A percentile compares a stretch with the other conserved stretches of the same genome.
phyloP scores from a whole-genome alignment of 2,888 invertebrate species.

The Drosophila nigricruria region DNA sequence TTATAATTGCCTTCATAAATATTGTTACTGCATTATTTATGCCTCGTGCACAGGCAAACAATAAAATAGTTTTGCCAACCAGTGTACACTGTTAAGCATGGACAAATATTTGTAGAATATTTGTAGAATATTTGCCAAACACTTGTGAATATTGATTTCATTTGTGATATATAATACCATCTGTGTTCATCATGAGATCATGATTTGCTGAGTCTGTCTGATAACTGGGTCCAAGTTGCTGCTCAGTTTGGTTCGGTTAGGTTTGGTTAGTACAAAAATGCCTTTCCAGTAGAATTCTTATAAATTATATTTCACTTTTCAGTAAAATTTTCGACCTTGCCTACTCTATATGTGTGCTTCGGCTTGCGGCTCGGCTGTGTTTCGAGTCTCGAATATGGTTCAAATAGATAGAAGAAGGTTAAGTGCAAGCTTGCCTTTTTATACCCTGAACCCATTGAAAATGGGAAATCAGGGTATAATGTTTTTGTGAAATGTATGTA shows the following conservation, averaged over 20 bases:
- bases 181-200: not conserved
- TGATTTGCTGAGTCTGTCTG: not conserved
- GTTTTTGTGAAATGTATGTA: no score
- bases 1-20: conserved; percentile 27
- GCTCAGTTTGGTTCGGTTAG: not conserved
- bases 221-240: not conserved
- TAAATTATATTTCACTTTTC: not conserved
- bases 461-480: no score
- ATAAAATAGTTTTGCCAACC: not conserved
- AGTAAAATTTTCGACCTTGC: not conserved
- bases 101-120: conserved; percentile 4
- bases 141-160: not conserved
- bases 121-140: conserved; percentile 2
- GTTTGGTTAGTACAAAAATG: not conserved
- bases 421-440: no score
- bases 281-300: not conserved
- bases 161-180: not conserved
- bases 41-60: conserved; percentile 29
- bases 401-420: no score
- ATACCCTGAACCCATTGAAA: no score
- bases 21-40: conserved; percentile 30
- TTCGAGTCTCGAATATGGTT: no score
- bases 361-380: no score
- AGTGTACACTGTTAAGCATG: conserved; percentile 2
- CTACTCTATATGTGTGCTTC: no score